Percentiles rank a stretch among this genome's conserved stretches.
Evolutionary conservation across 2,888 invertebrate genomes (phyloP).

Genomic region (Drosophila fungiperda): DNA sequence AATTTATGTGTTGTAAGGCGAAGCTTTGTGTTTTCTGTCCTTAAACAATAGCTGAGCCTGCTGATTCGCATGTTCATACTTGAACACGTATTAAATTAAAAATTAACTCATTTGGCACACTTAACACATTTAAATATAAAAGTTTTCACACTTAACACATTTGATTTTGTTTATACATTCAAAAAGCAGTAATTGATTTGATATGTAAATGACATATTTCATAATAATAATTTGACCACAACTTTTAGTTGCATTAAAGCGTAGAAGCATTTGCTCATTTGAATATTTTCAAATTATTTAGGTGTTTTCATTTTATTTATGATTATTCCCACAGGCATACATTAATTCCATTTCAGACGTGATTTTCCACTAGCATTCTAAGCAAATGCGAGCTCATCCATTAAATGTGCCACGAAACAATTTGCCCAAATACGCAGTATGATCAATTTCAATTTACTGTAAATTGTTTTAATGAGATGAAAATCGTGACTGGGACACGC

Average conservation of each 20-base stretch:
- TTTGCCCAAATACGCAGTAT: slow-evolving; percentile 77
- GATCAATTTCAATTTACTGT: slow-evolving; percentile 79
- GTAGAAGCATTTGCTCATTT: slow-evolving; percentile 22
- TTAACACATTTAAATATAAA: neutral
- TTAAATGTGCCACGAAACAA: slow-evolving; percentile 66
- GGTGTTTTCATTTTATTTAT: slow-evolving; percentile 4
- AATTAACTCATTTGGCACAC: neutral
- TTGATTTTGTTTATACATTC: neutral
- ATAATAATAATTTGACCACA: neutral
- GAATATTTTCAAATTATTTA: slow-evolving; percentile 26
- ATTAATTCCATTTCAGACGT: slow-evolving; percentile 61
- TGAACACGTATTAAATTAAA: neutral
- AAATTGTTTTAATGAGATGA: slow-evolving; percentile 61
- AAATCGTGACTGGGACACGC: neutral
- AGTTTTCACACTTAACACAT: neutral
- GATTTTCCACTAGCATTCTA: slow-evolving; percentile 11
- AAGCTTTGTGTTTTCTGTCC: too few species aligned
- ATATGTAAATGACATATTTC: slow-evolving; percentile 15
- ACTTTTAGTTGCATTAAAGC: slow-evolving; percentile 24
- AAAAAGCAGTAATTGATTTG: slow-evolving; percentile 13
- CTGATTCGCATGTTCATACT: too few species aligned
- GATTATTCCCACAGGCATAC: slow-evolving; percentile 42
- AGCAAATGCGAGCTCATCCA: slow-evolving; percentile 61
- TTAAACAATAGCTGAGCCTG: too few species aligned
- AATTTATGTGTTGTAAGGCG: too few species aligned